Conservation (phyloP, 1,140 invertebrate genomes). For the Condylostylus longicornis region DNA sequence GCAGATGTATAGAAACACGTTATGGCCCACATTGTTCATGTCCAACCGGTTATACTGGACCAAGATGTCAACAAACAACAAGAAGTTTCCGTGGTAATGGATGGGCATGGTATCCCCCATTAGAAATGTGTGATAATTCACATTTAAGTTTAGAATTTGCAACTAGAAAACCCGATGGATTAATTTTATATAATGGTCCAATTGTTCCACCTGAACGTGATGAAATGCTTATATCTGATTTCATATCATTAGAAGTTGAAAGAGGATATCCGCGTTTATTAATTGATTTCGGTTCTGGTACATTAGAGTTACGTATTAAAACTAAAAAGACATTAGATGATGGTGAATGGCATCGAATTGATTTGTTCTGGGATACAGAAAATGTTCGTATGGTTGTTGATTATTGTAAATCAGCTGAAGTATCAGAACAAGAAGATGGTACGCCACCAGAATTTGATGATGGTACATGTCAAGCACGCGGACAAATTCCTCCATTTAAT, state of each 20-base stretch:
- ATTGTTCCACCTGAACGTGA: constrained; percentile 80
- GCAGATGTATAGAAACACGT: constrained; percentile 77
- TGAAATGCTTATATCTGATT: constrained; percentile 80
- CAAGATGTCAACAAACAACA: constrained; percentile 88
- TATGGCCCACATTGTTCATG: constrained; percentile 79
- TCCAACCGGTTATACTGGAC: constrained; percentile 79
- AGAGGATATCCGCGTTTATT: constrained; percentile 77
- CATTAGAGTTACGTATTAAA: constrained; percentile 74
- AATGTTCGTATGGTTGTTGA: constrained; percentile 83
- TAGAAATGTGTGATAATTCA: constrained; percentile 91
- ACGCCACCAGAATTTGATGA: constrained; percentile 73
- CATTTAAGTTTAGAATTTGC: constrained; percentile 91
- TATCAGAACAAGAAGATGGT: constrained; percentile 76
- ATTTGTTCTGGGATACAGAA: constrained; percentile 91
- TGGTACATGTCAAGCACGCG: constrained; percentile 71
- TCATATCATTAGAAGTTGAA: constrained; percentile 83
- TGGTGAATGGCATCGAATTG: constrained; percentile 90
- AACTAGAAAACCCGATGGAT: constrained; percentile 74
- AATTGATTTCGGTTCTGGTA: constrained; percentile 91
- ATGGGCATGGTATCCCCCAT: constrained; percentile 89
- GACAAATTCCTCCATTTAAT: constrained; percentile 83
- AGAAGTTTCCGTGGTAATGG: constrained; percentile 83
- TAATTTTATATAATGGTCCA: constrained; percentile 93
- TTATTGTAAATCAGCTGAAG: constrained; percentile 72
- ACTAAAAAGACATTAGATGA: constrained; percentile 76